phyloP scores from a whole-genome alignment of 1,140 invertebrate genomes.

The Tetraneura akinire region DNA sequence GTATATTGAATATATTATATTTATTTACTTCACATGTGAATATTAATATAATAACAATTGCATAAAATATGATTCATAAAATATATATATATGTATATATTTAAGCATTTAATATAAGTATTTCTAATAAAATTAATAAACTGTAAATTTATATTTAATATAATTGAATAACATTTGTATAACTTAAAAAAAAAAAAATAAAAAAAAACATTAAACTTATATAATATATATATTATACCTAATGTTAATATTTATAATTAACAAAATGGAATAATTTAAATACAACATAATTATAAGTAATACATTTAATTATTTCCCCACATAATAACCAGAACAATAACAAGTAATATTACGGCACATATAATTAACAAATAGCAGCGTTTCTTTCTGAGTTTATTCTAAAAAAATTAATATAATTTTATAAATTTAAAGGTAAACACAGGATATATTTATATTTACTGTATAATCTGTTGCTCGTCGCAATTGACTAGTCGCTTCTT shows the following conservation, averaged over 20 bases:
- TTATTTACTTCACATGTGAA: no score
- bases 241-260: not conserved
- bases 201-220: conserved; percentile 13
- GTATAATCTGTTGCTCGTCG: conserved; percentile 68
- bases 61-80: not conserved
- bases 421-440: not conserved
- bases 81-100: no score
- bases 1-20: no score
- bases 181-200: not conserved
- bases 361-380: conserved; percentile 52
- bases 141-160: not conserved
- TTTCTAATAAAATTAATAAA: conserved; percentile 28
- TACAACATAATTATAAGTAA: conserved; percentile 11
- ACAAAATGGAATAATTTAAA: conserved; percentile 20
- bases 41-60: not conserved
- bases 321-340: conserved; percentile 49
- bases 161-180: conserved; percentile 26
- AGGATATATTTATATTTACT: conserved; percentile 53
- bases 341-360: conserved; percentile 51
- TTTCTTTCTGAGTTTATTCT: conserved; percentile 54
- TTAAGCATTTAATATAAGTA: conserved; percentile 6
- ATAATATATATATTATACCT: not conserved
- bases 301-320: conserved; percentile 26
- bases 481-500: conserved; percentile 78
- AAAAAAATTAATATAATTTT: conserved; percentile 50